Evolutionary conservation across 2,113 vertebrate species (phyloP).

Genomic region (Hyaena hyaena): DNA sequence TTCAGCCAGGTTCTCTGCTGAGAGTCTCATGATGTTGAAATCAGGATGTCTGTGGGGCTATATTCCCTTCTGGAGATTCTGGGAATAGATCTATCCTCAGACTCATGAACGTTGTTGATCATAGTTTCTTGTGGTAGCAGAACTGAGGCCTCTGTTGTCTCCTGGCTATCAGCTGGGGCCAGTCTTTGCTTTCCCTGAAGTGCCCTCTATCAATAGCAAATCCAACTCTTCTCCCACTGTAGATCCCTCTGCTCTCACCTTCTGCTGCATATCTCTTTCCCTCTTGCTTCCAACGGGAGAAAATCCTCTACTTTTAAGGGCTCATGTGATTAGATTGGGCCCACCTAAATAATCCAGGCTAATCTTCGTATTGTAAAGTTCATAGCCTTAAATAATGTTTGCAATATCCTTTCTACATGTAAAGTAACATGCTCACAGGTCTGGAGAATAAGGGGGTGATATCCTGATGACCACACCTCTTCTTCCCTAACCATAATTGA

Average conservation of each 20-base stretch:
- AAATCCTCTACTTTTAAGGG: not conserved
- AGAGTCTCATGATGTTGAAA: not conserved
- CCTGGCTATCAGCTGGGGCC: not conserved
- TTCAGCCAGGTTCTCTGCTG: too few relatives aligned
- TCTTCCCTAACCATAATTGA: not conserved
- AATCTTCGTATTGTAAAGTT: not conserved
- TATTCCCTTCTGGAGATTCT: not conserved
- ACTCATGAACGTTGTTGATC: too few relatives aligned
- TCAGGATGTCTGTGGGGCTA: too few relatives aligned
- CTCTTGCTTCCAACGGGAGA: not conserved
- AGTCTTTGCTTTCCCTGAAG: not conserved
- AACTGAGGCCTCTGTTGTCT: not conserved
- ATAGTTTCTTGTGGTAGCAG: too few relatives aligned
- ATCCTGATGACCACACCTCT: not conserved
- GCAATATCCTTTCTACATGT: too few relatives aligned
- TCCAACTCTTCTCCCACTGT: not conserved
- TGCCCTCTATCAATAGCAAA: not conserved
- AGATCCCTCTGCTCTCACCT: not conserved
- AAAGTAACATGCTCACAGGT: not conserved
- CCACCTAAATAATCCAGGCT: not conserved
- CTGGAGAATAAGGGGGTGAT: not conserved
- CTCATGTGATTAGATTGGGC: not conserved
- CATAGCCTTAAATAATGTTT: not conserved
- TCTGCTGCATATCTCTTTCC: not conserved
- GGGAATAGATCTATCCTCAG: not conserved